Conservation (phyloP, 2,888 invertebrate genomes). For the Globia sparganii region DNA sequence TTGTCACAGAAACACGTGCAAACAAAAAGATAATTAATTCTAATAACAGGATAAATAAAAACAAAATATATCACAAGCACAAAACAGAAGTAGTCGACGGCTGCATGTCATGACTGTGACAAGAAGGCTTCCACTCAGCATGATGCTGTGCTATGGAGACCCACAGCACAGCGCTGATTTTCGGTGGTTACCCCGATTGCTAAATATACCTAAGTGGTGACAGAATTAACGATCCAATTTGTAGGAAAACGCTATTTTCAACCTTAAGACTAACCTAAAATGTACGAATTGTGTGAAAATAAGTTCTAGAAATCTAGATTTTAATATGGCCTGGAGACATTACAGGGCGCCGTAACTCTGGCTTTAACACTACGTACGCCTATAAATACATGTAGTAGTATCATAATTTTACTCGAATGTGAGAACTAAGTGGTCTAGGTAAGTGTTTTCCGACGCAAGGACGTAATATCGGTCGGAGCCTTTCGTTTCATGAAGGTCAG, state of each 20-base stretch:
- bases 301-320: not conserved
- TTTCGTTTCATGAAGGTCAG: conserved; percentile 64
- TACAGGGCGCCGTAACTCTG: not conserved
- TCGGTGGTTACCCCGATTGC: too few species aligned
- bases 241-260: not conserved
- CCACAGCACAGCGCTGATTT: too few species aligned
- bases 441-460: conserved; percentile 60
- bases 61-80: too few species aligned
- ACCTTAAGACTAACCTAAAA: not conserved
- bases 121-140: too few species aligned
- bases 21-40: too few species aligned
- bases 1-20: too few species aligned
- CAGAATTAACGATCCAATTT: not conserved
- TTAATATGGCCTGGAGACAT: not conserved
- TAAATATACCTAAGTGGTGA: not conserved
- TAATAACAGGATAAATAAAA: too few species aligned
- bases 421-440: conserved; percentile 57
- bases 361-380: conserved; percentile 1
- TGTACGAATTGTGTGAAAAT: not conserved
- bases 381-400: conserved; percentile 5
- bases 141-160: too few species aligned
- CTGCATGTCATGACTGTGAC: too few species aligned
- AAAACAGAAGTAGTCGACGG: too few species aligned
- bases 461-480: conserved; percentile 58
- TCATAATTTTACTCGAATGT: conserved; percentile 57